Evolutionary conservation across 2,113 vertebrate genomes (phyloP), one percentile per base, ranked within the genome.

Genomic region (Microtus pennsylvanicus): DNA sequence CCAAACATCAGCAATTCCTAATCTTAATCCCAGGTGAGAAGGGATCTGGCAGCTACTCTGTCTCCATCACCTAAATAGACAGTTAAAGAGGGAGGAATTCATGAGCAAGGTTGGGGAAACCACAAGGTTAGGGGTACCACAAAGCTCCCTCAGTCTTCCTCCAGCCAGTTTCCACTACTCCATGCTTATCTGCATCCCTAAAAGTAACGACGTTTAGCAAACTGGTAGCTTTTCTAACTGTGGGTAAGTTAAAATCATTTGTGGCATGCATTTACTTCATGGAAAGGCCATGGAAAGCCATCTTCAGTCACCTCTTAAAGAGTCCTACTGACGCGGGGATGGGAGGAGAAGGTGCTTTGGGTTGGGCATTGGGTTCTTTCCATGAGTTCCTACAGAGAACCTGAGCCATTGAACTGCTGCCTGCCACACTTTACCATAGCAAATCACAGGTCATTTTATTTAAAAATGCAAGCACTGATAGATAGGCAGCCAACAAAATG

Each of bases 401-500:
- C 95, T 95, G 90, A 21, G 16, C 94, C 88, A 97, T 91, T 69
- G 80, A 65, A 78, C 97, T 89, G 93, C 4, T 0, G n/a, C 69
- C 93, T 5, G 22, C 67, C 8, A 2, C 30, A 10, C 70, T 76
- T 98, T 97, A 91, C 58, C 58, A 24, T 94, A 88, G 96, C 87
- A 96, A 94, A 97, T 94, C 97, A 52, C 67, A 78, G 13, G 6
- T 96, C 87, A 33, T 91, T 97, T 94, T 81, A 70, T 47, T 87
- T 33, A 55, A 88, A 94, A 96, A 91, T 80, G 65, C 19, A 95
- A 96, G n/a, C 94, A 95, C 97, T 97, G 96, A 92, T 95, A 92
- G 95, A 97, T 88, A 96, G 88, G 95, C 95, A 95, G 91, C 96
- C 76, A 93, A 96, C 95, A 87, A 95, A 97, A 97, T 94, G 90